A percentile compares a stretch with the other conserved stretches of the same genome.
Conservation (phyloP, 2,113 vertebrate genomes). For the Bufo gargarizans region DNA sequence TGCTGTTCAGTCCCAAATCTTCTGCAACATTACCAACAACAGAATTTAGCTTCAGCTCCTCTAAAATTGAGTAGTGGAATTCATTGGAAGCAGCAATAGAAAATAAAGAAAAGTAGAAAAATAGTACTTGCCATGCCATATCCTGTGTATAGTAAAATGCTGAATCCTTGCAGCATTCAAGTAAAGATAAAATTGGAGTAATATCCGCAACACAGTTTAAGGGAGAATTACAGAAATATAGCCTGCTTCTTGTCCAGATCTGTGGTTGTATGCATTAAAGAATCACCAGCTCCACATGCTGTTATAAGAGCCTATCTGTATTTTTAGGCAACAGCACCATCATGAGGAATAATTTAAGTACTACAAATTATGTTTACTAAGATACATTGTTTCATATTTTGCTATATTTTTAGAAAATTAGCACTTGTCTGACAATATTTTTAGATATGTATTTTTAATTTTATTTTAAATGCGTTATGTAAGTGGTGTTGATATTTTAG, state of each 20-base stretch:
- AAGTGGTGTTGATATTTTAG: too few relatives aligned
- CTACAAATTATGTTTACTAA: constrained; percentile 40
- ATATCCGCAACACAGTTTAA: not conserved
- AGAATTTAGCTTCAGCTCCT: constrained; percentile 70
- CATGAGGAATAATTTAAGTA: constrained; percentile 60
- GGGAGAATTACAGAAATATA: not conserved
- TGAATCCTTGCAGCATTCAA: constrained; percentile 53
- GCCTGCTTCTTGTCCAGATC: not conserved
- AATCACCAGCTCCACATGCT: not conserved
- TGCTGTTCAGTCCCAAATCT: constrained; percentile 75
- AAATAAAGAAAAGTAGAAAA: constrained; percentile 56
- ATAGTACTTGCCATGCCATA: constrained; percentile 45
- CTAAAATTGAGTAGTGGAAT: constrained; percentile 66
- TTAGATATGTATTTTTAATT: too few relatives aligned
- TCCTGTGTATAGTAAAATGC: constrained; percentile 3
- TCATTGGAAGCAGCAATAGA: constrained; percentile 53
- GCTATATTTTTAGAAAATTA: too few relatives aligned
- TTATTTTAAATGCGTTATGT: too few relatives aligned
- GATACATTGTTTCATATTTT: not conserved
- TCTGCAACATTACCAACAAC: constrained; percentile 77
- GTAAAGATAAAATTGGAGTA: not conserved
- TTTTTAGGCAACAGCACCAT: constrained; percentile 39
- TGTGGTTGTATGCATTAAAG: not conserved
- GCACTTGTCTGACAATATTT: too few relatives aligned
- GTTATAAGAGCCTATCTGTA: not conserved